These are phyloP conservation scores for Drosophila ercepeae DNA, from an alignment of 1,140 invertebrate genomes.

Conservation along the genomic window DNA sequence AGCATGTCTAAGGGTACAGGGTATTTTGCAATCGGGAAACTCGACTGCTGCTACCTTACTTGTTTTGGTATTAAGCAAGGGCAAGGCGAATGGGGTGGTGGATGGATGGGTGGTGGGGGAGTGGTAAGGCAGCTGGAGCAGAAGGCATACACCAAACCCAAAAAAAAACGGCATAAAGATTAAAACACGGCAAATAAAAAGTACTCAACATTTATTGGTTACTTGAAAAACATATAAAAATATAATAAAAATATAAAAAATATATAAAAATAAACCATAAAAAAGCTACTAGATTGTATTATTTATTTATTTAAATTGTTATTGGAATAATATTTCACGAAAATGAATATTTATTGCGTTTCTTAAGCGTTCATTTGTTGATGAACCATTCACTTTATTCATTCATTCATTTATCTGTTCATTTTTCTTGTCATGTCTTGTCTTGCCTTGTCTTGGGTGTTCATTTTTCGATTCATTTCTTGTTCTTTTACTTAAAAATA, in stretches of 20 bases:
- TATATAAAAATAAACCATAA: not conserved
- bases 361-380: too few relatives aligned
- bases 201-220: not conserved
- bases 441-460: not conserved
- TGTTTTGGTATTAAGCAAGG: too few relatives aligned
- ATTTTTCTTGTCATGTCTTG: too few relatives aligned
- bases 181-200: constrained; percentile 12
- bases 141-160: not conserved
- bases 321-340: not conserved
- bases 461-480: not conserved
- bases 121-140: constrained; percentile 16
- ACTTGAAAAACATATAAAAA: not conserved
- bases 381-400: too few relatives aligned
- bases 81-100: not conserved
- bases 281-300: not conserved
- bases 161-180: constrained; percentile 6
- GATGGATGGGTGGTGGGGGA: too few relatives aligned
- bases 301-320: not conserved
- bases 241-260: not conserved
- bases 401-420: too few relatives aligned
- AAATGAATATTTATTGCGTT: too few relatives aligned
- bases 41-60: too few relatives aligned
- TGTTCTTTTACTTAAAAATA: not conserved
- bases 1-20: too few relatives aligned
- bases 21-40: too few relatives aligned